Conservation (phyloP, 1,140 invertebrate species). For the Cyclina sinensis region DNA sequence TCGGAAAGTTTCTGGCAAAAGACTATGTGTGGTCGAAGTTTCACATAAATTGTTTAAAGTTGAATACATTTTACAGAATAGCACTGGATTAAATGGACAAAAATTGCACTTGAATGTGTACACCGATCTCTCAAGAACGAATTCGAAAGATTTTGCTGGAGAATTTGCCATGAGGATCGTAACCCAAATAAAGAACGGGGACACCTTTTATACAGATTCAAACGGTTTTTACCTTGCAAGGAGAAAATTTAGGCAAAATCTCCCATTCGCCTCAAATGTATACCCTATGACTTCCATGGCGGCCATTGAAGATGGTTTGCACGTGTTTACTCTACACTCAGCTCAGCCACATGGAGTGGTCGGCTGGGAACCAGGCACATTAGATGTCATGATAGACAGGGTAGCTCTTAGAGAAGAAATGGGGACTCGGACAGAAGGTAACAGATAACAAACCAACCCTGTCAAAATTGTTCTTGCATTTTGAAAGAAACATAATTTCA, state of each 20-base stretch:
- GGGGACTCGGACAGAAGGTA: slow-evolving; percentile 95
- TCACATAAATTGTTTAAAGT: not conserved
- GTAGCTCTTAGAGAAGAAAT: slow-evolving; percentile 93
- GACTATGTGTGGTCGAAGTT: slow-evolving; percentile 23
- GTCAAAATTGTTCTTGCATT: slow-evolving; percentile 93
- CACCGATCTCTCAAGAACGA: not conserved
- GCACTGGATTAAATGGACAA: not conserved
- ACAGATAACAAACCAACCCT: slow-evolving; percentile 93
- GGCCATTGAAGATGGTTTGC: slow-evolving; percentile 92
- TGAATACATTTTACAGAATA: not conserved
- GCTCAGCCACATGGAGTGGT: slow-evolving; percentile 95
- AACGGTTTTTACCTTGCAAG: slow-evolving; percentile 92
- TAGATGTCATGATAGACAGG: slow-evolving; percentile 96
- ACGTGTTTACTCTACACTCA: slow-evolving; percentile 91
- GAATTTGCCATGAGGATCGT: slow-evolving; percentile 94
- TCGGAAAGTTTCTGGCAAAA: not conserved
- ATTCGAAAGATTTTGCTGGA: not conserved
- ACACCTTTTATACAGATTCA: slow-evolving; percentile 95
- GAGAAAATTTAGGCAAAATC: slow-evolving; percentile 89
- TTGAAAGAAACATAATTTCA: slow-evolving; percentile 88
- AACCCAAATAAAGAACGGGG: slow-evolving; percentile 90
- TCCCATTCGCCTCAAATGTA: slow-evolving; percentile 94
- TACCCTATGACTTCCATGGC: slow-evolving; percentile 94
- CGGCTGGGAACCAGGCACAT: slow-evolving; percentile 92
- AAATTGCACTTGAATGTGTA: not conserved